Conservation (phyloP, 1,140 invertebrate genomes). For the Uloborus diversus region DNA sequence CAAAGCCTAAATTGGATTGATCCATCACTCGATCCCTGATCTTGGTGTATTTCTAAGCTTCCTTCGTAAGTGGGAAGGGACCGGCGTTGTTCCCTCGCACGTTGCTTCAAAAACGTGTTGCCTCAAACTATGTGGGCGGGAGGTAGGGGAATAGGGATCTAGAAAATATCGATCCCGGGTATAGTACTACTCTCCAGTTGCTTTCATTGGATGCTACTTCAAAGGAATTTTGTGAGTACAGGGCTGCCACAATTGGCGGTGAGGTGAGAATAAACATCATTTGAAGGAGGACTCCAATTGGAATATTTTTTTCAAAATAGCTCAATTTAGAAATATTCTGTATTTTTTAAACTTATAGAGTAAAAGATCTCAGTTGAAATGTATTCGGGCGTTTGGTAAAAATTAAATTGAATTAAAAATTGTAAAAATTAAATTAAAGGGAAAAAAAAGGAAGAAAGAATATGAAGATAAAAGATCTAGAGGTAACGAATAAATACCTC, state of each 20-base stretch:
- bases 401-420: too few species aligned
- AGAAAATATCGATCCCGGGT: slow-evolving; percentile 22
- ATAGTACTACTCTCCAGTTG: not conserved
- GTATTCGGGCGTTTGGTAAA: too few species aligned
- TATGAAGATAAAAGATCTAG: too few species aligned
- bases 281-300: too few species aligned
- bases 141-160: not conserved
- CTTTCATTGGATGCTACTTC: slow-evolving; percentile 4
- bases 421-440: too few species aligned
- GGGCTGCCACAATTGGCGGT: slow-evolving; percentile 12
- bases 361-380: too few species aligned
- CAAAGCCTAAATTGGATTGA: not conserved
- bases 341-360: too few species aligned
- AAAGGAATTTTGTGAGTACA: not conserved
- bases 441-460: too few species aligned
- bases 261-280: too few species aligned
- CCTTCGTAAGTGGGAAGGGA: slow-evolving; percentile 24
- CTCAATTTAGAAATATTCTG: too few species aligned
- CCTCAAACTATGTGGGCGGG: slow-evolving; percentile 13
- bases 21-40: not conserved
- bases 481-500: too few species aligned
- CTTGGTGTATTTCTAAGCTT: not conserved
- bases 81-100: not conserved
- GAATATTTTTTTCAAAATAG: too few species aligned
- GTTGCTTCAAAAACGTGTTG: not conserved